These are phyloP conservation scores for Drosophila maculinotata DNA, from an alignment of 2,888 invertebrate species.

Conservation along the genomic window DNA sequence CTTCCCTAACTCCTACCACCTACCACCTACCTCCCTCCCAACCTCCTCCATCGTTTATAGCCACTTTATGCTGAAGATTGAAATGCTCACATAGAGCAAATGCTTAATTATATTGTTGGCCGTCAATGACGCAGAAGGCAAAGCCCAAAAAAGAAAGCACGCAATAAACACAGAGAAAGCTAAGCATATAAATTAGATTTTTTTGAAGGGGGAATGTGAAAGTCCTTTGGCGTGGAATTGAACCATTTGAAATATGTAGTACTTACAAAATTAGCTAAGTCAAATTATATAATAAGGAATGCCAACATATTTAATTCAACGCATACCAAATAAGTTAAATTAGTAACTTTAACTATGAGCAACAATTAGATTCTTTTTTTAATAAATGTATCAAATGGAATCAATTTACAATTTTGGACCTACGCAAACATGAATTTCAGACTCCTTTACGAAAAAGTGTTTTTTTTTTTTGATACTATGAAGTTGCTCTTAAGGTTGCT, in stretches of 20 bases:
- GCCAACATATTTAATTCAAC: not conserved
- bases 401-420: too few relatives aligned
- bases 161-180: constrained; percentile 29
- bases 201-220: not conserved
- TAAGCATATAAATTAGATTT: constrained; percentile 34
- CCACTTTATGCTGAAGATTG: constrained; percentile 54
- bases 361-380: too few relatives aligned
- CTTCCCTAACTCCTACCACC: not conserved
- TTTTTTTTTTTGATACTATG: too few relatives aligned
- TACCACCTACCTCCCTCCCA: not conserved
- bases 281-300: not conserved
- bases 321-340: too few relatives aligned
- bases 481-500: too few relatives aligned
- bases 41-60: too few relatives aligned
- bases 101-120: constrained; percentile 69
- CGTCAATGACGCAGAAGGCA: constrained; percentile 26
- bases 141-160: constrained; percentile 16
- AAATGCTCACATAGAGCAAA: constrained; percentile 62
- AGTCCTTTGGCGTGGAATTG: not conserved
- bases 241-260: constrained; percentile 1
- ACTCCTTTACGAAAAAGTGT: too few relatives aligned
- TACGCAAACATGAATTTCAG: too few relatives aligned
- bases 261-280: constrained; percentile 1
- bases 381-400: too few relatives aligned
- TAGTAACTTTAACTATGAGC: too few relatives aligned